phyloP scores from a whole-genome alignment of 2,113 vertebrate species.

The Amazona vittata region DNA sequence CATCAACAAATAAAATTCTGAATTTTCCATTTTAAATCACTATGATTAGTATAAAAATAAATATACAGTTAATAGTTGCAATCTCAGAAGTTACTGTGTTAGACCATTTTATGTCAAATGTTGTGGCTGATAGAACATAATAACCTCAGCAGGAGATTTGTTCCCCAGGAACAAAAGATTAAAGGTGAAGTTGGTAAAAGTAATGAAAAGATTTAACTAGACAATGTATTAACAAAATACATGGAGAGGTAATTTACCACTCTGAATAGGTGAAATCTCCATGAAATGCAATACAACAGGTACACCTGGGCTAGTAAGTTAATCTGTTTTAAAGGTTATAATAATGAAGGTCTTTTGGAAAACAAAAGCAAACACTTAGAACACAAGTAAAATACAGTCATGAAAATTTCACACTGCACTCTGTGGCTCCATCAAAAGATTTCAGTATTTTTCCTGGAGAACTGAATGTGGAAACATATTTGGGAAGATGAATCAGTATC shows the following conservation, averaged over 20 bases:
- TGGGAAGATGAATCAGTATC: background rate
- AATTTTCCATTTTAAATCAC: background rate
- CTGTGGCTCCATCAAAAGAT: background rate
- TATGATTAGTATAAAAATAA: background rate
- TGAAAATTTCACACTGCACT: background rate
- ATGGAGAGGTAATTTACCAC: background rate
- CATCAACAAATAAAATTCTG: background rate
- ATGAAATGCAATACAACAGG: background rate
- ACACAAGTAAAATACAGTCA: background rate
- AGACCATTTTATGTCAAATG: background rate
- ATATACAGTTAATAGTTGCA: background rate
- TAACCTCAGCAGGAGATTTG: background rate
- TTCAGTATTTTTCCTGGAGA: background rate
- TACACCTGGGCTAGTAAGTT: background rate
- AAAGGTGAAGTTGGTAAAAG: background rate
- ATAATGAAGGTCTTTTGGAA: background rate
- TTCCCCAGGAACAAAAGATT: background rate
- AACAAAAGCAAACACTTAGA: background rate
- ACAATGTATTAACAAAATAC: background rate
- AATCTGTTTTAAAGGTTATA: background rate
- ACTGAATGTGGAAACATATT: background rate
- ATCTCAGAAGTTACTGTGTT: background rate
- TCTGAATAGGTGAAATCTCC: background rate
- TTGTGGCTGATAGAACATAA: background rate
- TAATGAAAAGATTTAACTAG: background rate